Base-by-base conservation (phyloP, 2,113 vertebrate species). In the Apteryx owenii region DNA sequence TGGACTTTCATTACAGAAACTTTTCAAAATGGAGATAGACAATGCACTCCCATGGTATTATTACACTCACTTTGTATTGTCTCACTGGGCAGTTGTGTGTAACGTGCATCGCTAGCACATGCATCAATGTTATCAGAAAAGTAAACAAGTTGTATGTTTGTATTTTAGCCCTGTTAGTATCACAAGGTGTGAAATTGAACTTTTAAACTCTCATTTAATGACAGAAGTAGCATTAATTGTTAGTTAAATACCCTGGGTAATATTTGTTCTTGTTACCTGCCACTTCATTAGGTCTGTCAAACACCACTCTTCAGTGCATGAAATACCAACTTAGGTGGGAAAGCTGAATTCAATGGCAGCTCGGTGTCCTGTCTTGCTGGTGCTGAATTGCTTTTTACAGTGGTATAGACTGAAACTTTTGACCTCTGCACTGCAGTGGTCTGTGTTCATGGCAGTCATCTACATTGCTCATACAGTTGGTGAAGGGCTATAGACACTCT, bases 31-130 rank as follows among this genome's bases (percentile, higher is more conserved):
- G 12, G 38, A 44, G 44, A 40, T 13, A 23, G 65, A 54, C 23
- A 31, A 58, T 61, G 26, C 14, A 56, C 8, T 25, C 33, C 42
- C 2, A 2, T 12, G 9, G 12, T 44, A 53, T 23, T 46, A 18
- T 13, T 38, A 38, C 36, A 10, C 12, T 44, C 29, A 26, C 42
- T 31, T 77, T 25, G 50, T 23, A 36, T 6, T 68, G 20, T n/a
- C 9, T 36, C 48, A 12, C 17, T 19, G 4, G n/a, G 7, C 20
- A 44, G 12, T 40, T 23, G 19, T 36, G 12, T 33, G 60, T 9
- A 25, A 19, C 6, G 5, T 29, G 25, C 14, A 28, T 56, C 56
- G 10, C 8, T 23, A 36, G 17, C 0, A 1, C 1, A 2, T n/a
- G 6, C 2, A 2, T 46, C 23, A 15, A 29, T 3, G 1, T 16